phyloP scores from a whole-genome alignment of 1,140 invertebrate species.

The Euwallacea fornicatus region DNA sequence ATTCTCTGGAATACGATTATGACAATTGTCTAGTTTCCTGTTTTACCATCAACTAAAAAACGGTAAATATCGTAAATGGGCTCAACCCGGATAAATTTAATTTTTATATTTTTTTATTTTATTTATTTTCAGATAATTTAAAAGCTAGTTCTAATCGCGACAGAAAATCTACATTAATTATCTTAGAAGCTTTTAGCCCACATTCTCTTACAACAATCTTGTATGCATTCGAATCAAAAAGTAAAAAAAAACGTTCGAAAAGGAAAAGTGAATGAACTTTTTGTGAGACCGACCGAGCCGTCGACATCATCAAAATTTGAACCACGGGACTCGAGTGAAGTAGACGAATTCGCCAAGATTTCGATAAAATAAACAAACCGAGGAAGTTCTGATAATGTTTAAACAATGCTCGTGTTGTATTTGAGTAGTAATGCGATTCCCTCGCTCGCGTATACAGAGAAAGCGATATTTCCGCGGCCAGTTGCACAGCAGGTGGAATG shows the following conservation, averaged over 20 bases:
- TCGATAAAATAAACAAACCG: slow-evolving; percentile 31
- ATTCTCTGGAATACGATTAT: too few relatives aligned
- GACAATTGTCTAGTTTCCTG: slow-evolving; percentile 7
- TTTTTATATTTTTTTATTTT: slow-evolving; percentile 33
- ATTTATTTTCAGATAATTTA: slow-evolving; percentile 21
- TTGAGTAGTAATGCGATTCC: slow-evolving; percentile 38
- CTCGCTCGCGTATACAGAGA: slow-evolving; percentile 36
- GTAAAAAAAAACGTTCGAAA: slow-evolving; percentile 28
- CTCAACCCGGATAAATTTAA: slow-evolving; percentile 32
- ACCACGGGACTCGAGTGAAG: slow-evolving; percentile 37
- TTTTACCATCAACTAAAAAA: slow-evolving; percentile 31
- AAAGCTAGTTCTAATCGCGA: not conserved
- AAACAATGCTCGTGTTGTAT: slow-evolving; percentile 41
- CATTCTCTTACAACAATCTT: too few relatives aligned
- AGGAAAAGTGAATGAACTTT: slow-evolving; percentile 48
- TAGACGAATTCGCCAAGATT: slow-evolving; percentile 23
- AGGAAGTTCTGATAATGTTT: slow-evolving; percentile 37
- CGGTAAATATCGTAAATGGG: slow-evolving; percentile 35
- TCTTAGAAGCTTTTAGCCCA: not conserved
- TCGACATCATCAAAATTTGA: slow-evolving; percentile 47
- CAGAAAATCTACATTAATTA: not conserved
- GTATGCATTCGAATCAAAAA: not conserved
- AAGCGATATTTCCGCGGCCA: slow-evolving; percentile 42
- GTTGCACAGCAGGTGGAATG: slow-evolving; percentile 50
- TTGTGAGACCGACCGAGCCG: slow-evolving; percentile 45